These are phyloP conservation scores for Galeopsomyia nigrocyanea DNA, from an alignment of 2,888 invertebrate species.

Conservation along the genomic window DNA sequence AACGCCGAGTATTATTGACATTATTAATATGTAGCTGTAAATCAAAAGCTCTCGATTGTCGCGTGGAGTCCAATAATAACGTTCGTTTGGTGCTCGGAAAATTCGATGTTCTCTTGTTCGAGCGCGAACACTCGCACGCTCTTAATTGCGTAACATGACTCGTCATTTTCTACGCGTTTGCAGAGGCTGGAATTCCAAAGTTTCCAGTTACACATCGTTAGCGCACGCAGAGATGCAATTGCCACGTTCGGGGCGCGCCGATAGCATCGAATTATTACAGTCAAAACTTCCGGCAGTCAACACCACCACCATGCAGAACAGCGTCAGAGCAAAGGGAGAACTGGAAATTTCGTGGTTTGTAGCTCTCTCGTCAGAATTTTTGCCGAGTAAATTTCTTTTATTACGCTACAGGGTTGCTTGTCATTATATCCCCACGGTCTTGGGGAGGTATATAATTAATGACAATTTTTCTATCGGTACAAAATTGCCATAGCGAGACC, in stretches of 20 bases:
- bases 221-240: not conserved
- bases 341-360: too few species aligned
- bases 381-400: too few species aligned
- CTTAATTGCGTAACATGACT: slow-evolving; percentile 16
- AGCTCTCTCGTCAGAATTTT: too few species aligned
- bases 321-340: too few species aligned
- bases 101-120: too few species aligned
- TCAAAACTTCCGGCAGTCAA: slow-evolving; percentile 3
- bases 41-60: too few species aligned
- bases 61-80: too few species aligned
- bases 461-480: slow-evolving; percentile 12
- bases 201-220: slow-evolving; percentile 27
- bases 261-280: slow-evolving; percentile 23
- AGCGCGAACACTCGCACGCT: slow-evolving; percentile 5
- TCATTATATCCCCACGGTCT: too few species aligned
- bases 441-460: not conserved
- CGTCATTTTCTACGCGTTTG: not conserved
- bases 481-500: not conserved
- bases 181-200: slow-evolving; percentile 1
- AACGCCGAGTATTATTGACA: too few species aligned
- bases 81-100: too few species aligned
- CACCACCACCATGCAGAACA: not conserved
- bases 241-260: not conserved
- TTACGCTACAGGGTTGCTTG: too few species aligned
- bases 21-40: too few species aligned